phyloP scores from a whole-genome alignment of 2,113 vertebrate species.

The Syngnathoides biaculeatus region DNA sequence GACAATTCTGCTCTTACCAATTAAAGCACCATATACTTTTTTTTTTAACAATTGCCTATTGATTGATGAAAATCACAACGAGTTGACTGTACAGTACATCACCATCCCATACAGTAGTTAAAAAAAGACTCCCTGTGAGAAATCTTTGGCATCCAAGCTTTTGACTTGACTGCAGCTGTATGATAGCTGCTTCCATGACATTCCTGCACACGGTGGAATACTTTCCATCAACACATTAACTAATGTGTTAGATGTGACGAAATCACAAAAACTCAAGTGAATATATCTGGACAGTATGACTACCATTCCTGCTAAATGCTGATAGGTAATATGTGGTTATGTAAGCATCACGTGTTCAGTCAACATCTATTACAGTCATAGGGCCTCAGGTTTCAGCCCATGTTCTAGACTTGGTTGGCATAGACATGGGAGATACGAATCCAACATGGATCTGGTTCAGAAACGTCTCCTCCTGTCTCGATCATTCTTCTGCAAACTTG shows the following conservation, averaged over 20 bases:
- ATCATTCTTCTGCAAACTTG: conserved; percentile 43
- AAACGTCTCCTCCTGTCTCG: conserved; percentile 41
- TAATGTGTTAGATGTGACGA: background rate
- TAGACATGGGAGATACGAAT: conserved; percentile 31
- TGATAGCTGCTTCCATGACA: background rate
- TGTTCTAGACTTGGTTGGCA: conserved; percentile 25
- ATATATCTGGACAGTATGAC: conserved; percentile 9
- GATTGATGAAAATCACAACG: background rate
- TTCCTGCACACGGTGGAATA: background rate
- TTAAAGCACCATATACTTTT: background rate
- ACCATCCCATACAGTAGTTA: background rate
- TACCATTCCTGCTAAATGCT: conserved; percentile 18
- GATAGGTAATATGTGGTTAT: conserved; percentile 45
- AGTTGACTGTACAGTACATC: background rate
- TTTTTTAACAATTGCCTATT: background rate
- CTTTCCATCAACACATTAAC: background rate
- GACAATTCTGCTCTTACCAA: background rate
- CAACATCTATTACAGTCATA: conserved; percentile 49
- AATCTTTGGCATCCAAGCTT: background rate
- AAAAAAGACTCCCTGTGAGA: background rate
- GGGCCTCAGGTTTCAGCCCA: conserved; percentile 37
- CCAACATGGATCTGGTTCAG: conserved; percentile 39
- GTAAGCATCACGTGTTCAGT: conserved; percentile 48
- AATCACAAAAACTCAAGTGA: background rate
- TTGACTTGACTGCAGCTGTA: background rate